These are phyloP conservation scores for Holcopasites calliopsidis DNA, from an alignment of 1,140 invertebrate species.

Conservation along the genomic window DNA sequence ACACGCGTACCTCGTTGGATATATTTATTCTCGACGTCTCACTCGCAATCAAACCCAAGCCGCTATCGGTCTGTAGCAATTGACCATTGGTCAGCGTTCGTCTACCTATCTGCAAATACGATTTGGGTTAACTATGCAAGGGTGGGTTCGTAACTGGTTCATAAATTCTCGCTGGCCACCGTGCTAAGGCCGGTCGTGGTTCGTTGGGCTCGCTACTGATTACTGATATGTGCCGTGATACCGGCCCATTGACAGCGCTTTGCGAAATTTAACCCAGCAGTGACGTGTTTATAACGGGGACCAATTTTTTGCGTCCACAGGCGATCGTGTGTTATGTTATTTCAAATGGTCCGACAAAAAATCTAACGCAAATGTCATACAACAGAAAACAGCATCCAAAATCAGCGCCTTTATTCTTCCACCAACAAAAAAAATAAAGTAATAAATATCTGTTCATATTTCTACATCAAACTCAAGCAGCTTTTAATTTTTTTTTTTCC, in stretches of 20 bases:
- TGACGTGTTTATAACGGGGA: slow-evolving; percentile 8
- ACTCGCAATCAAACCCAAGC: not conserved
- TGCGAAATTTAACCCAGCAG: not conserved
- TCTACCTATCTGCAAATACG: not conserved
- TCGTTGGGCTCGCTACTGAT: not conserved
- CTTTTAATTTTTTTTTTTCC: not conserved
- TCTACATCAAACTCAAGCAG: not conserved
- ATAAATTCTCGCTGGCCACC: slow-evolving; percentile 50
- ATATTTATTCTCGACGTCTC: slow-evolving; percentile 20
- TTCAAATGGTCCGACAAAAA: too few relatives aligned
- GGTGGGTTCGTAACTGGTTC: slow-evolving; percentile 39
- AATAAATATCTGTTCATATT: not conserved
- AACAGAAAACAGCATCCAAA: too few relatives aligned
- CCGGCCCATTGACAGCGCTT: slow-evolving; percentile 30
- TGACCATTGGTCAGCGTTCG: too few relatives aligned
- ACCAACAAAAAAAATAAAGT: too few relatives aligned
- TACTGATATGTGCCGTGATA: slow-evolving; percentile 25
- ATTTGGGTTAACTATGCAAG: not conserved
- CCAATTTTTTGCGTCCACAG: too few relatives aligned
- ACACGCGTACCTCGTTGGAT: not conserved
- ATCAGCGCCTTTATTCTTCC: too few relatives aligned
- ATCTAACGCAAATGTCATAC: too few relatives aligned
- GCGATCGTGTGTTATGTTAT: too few relatives aligned
- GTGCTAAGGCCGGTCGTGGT: slow-evolving; percentile 41
- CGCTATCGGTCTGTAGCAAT: not conserved